Evolutionary conservation across 2,797 vertebrate genomes (phyloP), one percentile per base, ranked within the genome.

Genomic region (Kryptolebias ocellatus): DNA sequence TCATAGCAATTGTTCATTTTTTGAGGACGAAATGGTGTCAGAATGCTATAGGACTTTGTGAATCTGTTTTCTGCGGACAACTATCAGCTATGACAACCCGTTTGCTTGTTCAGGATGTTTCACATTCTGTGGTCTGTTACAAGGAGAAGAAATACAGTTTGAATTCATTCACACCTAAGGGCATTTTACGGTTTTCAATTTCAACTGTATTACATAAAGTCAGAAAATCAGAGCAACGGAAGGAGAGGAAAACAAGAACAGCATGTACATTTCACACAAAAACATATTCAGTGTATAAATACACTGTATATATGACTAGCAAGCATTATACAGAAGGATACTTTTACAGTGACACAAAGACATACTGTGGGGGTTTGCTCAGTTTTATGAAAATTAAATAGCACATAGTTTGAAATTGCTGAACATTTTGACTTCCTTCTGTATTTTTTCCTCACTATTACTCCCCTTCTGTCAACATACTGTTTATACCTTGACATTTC

Each of bases 181-280:
- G n/a, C 27, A 39, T 18, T 55, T 71, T 17, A 5, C 20, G 58
- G 64, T 50, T 76, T 67, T 17, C 17, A 20, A 1, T 66, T 76
- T 80, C 53, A 68, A 3, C 34, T 46, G 37, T 31, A 29, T 46
- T 61, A 17, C 20, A 49, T 44, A 39, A 74, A 47, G 61, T 34
- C 45, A 60, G 18, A 49, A 57, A 67, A 62, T 20, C 1, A 1
- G 10, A 54, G 39, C 17, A 49, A 42, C 6, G 24, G 5, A 42
- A 15, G 39, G 28, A 55, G 2, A 17, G 37, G 47, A 52, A 46
- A 45, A 29, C 8, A 2, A 31, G 34, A 14, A 46, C 9, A 56
- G 29, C 2, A 14, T 20, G 8, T 1, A 70, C 27, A 16, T 0
- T 2, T 51, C 2, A 54, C n/a, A 49, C 8, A 54, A 24, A 70